Conservation (phyloP, 1,140 invertebrate genomes). For the Diuraphis noxia region DNA sequence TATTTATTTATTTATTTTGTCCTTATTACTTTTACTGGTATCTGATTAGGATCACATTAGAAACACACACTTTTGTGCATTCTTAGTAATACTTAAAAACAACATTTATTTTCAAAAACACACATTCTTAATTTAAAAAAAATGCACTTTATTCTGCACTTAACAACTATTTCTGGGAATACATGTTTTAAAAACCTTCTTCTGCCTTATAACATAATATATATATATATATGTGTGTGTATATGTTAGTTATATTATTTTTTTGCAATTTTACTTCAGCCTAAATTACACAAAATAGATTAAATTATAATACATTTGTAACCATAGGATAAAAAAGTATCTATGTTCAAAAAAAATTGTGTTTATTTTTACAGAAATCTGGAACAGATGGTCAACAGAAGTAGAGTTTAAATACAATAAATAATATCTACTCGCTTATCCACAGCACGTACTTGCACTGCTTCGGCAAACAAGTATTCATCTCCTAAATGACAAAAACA, state of each 20-base stretch:
- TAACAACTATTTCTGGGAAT: slow-evolving; percentile 37
- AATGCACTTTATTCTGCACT: slow-evolving; percentile 40
- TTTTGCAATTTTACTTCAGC: neutral
- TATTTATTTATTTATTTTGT: slow-evolving; percentile 25
- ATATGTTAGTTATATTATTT: neutral
- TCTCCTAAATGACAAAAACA: slow-evolving; percentile 33
- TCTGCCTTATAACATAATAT: slow-evolving; percentile 3
- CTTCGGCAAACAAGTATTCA: slow-evolving; percentile 43
- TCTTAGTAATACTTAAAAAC: neutral
- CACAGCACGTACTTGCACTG: slow-evolving; percentile 26
- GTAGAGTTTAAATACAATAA: slow-evolving; percentile 41
- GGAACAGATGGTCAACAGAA: slow-evolving; percentile 53
- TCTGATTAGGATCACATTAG: neutral
- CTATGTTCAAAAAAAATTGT: slow-evolving; percentile 37
- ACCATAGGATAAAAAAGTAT: neutral
- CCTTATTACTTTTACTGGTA: neutral
- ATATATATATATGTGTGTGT: neutral
- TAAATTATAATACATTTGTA: neutral
- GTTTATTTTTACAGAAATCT: slow-evolving; percentile 52
- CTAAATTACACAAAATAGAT: slow-evolving; percentile 20
- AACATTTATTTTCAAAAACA: neutral
- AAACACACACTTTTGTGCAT: neutral
- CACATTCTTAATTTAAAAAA: neutral
- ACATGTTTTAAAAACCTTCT: slow-evolving; percentile 35
- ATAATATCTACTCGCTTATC: slow-evolving; percentile 43